Evolutionary conservation across 2,113 vertebrate genomes (phyloP).

Genomic region (Nanorana parkeri): DNA sequence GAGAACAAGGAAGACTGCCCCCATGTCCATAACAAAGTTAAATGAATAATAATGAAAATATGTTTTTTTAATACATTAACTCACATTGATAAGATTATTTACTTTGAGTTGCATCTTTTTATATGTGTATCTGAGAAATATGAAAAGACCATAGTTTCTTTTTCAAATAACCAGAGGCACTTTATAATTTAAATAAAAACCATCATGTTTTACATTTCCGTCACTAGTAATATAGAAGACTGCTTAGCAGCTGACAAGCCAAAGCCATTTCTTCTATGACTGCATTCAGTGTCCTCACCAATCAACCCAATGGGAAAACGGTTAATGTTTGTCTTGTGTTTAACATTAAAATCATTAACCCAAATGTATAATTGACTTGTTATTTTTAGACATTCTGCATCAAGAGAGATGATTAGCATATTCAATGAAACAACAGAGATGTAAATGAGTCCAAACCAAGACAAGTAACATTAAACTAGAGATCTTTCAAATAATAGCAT

Average conservation of each 20-base stretch:
- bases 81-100: constrained; percentile 67
- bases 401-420: constrained; percentile 40
- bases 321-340: constrained; percentile 42
- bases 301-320: constrained; percentile 24
- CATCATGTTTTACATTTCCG: neutral
- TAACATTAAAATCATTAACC: constrained; percentile 48
- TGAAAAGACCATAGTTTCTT: constrained; percentile 56
- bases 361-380: constrained; percentile 48
- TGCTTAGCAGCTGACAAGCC: neutral
- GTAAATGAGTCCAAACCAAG: constrained; percentile 40
- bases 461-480: constrained; percentile 24
- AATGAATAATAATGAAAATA: constrained; percentile 60
- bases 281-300: neutral
- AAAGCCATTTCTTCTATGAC: constrained; percentile 3
- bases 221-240: neutral
- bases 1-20: no score
- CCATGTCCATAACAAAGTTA: no score
- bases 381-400: constrained; percentile 34
- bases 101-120: constrained; percentile 33
- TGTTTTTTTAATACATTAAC: constrained; percentile 68
- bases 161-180: neutral
- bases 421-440: constrained; percentile 38
- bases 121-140: no score
- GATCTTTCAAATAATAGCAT: neutral
- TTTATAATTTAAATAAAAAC: neutral